phyloP scores from a whole-genome alignment of 2,888 invertebrate species.

The Agapetus fuscipes region DNA sequence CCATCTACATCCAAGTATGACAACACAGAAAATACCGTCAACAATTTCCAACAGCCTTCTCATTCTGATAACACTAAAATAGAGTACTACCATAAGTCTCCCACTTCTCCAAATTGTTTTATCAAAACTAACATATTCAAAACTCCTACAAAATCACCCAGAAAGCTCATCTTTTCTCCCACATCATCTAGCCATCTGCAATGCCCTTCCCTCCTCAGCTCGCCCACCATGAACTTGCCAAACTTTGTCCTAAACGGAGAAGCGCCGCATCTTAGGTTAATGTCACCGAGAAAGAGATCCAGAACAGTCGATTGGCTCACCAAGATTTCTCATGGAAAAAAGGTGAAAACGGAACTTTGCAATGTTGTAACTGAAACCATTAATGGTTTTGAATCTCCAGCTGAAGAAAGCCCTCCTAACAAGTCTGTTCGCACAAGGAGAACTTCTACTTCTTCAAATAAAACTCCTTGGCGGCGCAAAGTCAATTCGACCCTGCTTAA shows the following conservation, averaged over 20 bases:
- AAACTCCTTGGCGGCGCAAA: constrained; percentile 13
- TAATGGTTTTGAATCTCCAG: not conserved
- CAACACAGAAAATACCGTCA: too few relatives aligned
- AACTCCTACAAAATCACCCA: constrained; percentile 19
- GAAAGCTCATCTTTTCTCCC: constrained; percentile 25
- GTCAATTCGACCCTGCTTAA: constrained; percentile 11
- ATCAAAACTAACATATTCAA: constrained; percentile 6
- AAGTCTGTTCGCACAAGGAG: not conserved
- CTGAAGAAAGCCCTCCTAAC: not conserved
- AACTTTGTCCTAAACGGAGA: constrained; percentile 68
- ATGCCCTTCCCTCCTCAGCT: constrained; percentile 29
- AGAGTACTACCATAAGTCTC: too few relatives aligned
- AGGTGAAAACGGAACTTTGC: constrained; percentile 21
- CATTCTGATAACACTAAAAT: constrained; percentile 15
- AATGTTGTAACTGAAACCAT: not conserved
- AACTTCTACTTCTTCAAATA: constrained; percentile 8
- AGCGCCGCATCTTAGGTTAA: constrained; percentile 61
- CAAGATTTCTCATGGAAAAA: constrained; percentile 47
- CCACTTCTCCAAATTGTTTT: constrained; percentile 3
- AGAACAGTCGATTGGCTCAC: constrained; percentile 66
- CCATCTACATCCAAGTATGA: constrained; percentile 23
- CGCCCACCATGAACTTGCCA: constrained; percentile 64
- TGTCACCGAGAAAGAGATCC: constrained; percentile 58
- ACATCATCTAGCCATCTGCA: constrained; percentile 21
- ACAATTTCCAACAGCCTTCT: too few relatives aligned